These are phyloP conservation scores for Hiodon tergisus DNA, from an alignment of 2,113 vertebrate species.

Conservation along the genomic window DNA sequence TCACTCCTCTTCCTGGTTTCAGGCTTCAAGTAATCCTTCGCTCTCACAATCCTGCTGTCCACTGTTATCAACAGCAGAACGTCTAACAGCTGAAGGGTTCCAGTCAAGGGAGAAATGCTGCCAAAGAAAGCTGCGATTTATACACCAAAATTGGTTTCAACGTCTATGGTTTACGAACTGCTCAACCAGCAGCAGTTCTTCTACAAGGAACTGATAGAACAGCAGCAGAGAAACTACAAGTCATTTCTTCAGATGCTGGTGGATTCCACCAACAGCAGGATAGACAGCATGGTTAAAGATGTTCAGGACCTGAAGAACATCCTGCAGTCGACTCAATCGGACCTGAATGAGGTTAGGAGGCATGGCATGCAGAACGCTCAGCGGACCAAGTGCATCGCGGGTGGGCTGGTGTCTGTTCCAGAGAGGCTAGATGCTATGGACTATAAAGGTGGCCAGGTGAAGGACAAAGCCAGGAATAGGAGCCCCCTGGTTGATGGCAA, in stretches of 20 bases:
- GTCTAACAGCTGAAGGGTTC: neutral
- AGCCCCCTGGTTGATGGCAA: conserved; percentile 26
- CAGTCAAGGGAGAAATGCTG: conserved; percentile 39
- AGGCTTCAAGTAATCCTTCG: conserved; percentile 50
- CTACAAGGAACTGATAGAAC: conserved; percentile 56
- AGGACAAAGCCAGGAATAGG: conserved; percentile 24
- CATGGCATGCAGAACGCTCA: conserved; percentile 44
- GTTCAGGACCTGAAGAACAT: conserved; percentile 54
- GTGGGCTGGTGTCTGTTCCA: conserved; percentile 51
- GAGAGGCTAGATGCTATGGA: conserved; percentile 44
- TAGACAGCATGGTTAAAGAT: conserved; percentile 54
- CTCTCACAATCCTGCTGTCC: neutral
- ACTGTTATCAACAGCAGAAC: neutral
- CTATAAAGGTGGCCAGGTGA: conserved; percentile 23
- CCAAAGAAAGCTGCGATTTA: conserved; percentile 46
- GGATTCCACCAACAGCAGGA: conserved; percentile 49
- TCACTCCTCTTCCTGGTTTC: conserved; percentile 39
- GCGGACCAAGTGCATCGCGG: conserved; percentile 46
- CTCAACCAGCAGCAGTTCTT: conserved; percentile 58
- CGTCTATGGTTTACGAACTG: conserved; percentile 53
- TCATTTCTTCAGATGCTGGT: conserved; percentile 59
- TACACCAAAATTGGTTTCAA: conserved; percentile 44
- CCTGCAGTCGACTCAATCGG: conserved; percentile 42
- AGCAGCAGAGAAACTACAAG: conserved; percentile 58
- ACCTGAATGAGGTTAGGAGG: conserved; percentile 48